phyloP scores from a whole-genome alignment of 1,140 invertebrate species.

The Sycobia sp. region DNA sequence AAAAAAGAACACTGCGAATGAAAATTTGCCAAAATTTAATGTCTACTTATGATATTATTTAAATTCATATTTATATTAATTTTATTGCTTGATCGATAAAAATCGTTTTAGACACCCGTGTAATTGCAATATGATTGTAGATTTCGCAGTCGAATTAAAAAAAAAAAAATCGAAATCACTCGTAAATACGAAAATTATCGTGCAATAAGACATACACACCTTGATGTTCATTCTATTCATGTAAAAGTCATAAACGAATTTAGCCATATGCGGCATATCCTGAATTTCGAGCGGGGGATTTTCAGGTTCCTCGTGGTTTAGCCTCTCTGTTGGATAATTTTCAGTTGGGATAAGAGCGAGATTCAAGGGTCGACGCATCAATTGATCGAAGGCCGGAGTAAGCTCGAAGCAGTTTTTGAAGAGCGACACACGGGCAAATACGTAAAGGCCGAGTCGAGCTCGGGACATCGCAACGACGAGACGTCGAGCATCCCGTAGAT shows the following conservation, averaged over 20 bases:
- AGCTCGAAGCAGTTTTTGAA: constrained; percentile 98
- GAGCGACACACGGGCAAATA: constrained; percentile 90
- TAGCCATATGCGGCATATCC: constrained; percentile 92
- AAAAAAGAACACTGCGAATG: too few relatives aligned
- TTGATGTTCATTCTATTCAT: constrained; percentile 76
- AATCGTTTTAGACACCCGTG: background rate
- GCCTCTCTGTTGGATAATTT: constrained; percentile 73
- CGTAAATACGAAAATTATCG: background rate
- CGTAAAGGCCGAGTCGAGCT: constrained; percentile 94
- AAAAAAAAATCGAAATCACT: too few relatives aligned
- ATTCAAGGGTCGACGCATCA: constrained; percentile 74
- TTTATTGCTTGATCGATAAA: too few relatives aligned
- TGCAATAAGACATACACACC: constrained; percentile 46
- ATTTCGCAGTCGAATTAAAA: background rate
- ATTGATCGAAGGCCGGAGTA: constrained; percentile 90
- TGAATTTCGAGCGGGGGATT: constrained; percentile 65
- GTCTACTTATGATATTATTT: too few relatives aligned
- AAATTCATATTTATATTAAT: too few relatives aligned
- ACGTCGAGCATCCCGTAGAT: constrained; percentile 93
- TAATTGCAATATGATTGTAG: background rate
- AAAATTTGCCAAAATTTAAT: too few relatives aligned
- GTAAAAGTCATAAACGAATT: constrained; percentile 91
- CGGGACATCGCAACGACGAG: constrained; percentile 97
- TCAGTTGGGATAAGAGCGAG: constrained; percentile 81
- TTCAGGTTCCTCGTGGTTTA: constrained; percentile 49